Conservation (phyloP, 2,888 invertebrate genomes). For the Xestoiulus laeticollis region DNA sequence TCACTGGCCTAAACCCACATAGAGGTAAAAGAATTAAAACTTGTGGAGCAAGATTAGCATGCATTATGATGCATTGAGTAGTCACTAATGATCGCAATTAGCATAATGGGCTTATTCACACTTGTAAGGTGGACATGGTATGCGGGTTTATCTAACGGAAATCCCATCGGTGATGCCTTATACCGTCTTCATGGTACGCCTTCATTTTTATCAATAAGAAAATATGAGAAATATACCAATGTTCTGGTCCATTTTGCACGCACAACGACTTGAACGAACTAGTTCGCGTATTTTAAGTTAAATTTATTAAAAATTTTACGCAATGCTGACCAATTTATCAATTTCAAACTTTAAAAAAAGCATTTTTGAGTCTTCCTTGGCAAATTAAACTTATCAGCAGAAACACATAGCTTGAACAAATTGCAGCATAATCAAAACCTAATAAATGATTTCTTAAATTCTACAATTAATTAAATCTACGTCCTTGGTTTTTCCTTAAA, state of each 20-base stretch:
- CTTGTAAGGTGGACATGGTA: not conserved
- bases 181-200: not conserved
- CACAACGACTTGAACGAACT: not conserved
- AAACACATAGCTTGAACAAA: not conserved
- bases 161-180: not conserved
- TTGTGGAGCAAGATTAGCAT: constrained; percentile 12
- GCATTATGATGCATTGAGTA: not conserved
- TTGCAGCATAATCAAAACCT: not conserved
- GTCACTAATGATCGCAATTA: constrained; percentile 1
- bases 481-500: not conserved
- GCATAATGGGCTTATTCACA: not conserved
- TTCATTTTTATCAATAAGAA: not conserved
- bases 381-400: not conserved
- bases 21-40: not conserved
- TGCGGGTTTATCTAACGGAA: not conserved
- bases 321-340: not conserved
- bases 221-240: not conserved
- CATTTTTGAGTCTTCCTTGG: not conserved
- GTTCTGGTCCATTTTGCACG: constrained; percentile 17
- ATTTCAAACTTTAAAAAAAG: not conserved
- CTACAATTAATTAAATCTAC: not conserved
- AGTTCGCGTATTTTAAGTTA: not conserved
- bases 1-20: not conserved
- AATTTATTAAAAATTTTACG: not conserved
- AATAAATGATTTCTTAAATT: not conserved